Base-by-base conservation (phyloP, 2,888 invertebrate species). In the Pammene aurita region DNA sequence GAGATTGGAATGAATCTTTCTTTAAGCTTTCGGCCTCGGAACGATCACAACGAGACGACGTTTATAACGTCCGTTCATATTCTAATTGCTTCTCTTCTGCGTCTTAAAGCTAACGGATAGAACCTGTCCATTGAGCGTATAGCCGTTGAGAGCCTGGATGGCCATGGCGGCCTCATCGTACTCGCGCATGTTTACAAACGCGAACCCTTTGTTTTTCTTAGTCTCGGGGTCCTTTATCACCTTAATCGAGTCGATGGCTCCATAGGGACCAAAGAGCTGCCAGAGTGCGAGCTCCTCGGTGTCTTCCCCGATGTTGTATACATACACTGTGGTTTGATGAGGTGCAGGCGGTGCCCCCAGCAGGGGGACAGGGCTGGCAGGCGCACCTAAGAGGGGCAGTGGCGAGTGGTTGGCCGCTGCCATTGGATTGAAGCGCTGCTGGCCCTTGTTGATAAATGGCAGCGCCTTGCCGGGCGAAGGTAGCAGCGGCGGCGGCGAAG, bases 51-150 rank as follows among this genome's bases (percentile, higher is more conserved):
- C 76, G 80, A 82, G 81, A 86, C 81, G 85, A 86, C 87, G 87
- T 88, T 84, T 75, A 81, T 67, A 89, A 89, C 87, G 89, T 88
- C 89, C 87, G 84, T 83, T 78, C 81, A 84, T 80, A 81, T 80
- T 77, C 85, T 89, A 90, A 83, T 86, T 89, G 86, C 80, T 91
- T 84, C 92, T 88, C 87, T 93, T 93, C 87, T 92, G 93, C 73
- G 93, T 93, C 88, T 93, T 93, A 91, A 93, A 93, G 88, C 92
- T 93, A 90, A 93, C 93, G 63, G 93, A 93, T 82, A 93, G 86
- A 84, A 93, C 93, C 87, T 93, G 93, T 77, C 93, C 93, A 77
- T 93, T 93, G 87, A 93, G 92, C 87, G 93, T 89, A 82, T 92
- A 92, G 74, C 93, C 93, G 74, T 93, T 93, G 81, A 93, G 90